Evolutionary conservation across 2,888 invertebrate genomes (phyloP), one percentile per base, ranked within the genome.

Genomic region (Mesoligia furuncula): DNA sequence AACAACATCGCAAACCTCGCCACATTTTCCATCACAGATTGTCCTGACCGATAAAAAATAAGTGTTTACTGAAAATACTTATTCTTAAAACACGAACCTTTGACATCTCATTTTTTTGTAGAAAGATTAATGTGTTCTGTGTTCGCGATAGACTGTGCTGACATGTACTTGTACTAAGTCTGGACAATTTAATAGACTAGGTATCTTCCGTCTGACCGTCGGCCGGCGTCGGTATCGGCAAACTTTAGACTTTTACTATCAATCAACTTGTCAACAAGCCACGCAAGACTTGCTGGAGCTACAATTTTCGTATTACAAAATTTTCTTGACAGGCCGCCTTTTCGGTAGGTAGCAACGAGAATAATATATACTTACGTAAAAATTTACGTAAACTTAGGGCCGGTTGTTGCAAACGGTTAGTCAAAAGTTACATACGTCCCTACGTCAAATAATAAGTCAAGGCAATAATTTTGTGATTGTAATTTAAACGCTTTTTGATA

Each of bases 161-260:
- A 67, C 78, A 68, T 54, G 85, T 68, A 48, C 77, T 51, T 31
- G 72, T 69, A 78, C 48, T 72, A 31, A 48, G 67, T 66, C 79
- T 79, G 76, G 85, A 79, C 88, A 88, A 81, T 84, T 84, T 86
- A 88, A 86, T 81, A 84, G 88, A 45, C 81, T 70, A 31, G 31
- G 31, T 31, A 81, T 88, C 77, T 59, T 64, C 57, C 54, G 72
- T 36, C 75, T 77, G 76, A 66, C 76, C 62, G 84, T 80, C 57
- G 66, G 62, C 51, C 59, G 66, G n/a, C 61, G 31, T 65, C 45
- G 51, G 69, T 75, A 77, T 79, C 69, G 69, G 67, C 48, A 79
- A 86, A 86, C 81, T 88, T 88, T 71, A 85, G 75, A 78, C 77
- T 76, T 84, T 74, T 57, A 79, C 85, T 75, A 86, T 86, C 85